Base-by-base conservation (phyloP, 1,140 invertebrate genomes). In the Steinernema feltiae region DNA sequence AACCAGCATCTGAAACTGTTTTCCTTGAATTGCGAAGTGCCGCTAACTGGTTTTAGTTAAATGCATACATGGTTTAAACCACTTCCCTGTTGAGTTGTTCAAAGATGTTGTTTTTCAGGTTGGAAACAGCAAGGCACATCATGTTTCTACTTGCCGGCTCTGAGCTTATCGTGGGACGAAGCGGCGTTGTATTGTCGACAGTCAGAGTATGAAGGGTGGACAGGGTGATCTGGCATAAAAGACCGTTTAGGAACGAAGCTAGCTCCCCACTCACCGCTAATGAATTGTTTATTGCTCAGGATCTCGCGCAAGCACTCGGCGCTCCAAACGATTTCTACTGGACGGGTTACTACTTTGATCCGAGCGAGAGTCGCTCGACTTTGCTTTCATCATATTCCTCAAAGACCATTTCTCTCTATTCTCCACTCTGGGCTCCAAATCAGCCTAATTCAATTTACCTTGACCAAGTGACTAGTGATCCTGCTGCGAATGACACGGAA, bases 341-440 rank as follows among this genome's bases (percentile, higher is more conserved):
- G 53, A 63, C 53, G 53, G 53, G 53, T 63, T 63, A 63, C 53
- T 63, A 63, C 53, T 63, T 63, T 27, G 53, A 63, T 63, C 53
- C 53, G 24, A 63, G 53, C 24, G 53, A 63, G 24, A 63, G 53
- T 27, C 53, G 24, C 12, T 63, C 53, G 53, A 27, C 3, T 63
- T 21, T 63, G 2, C 24, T 63, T 21, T 63, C 53, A 15, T 63
- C 24, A 3, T 63, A 63, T 21, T 63, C 53, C 12, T 63, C 53
- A 7, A 12, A 63, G 24, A 63, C 12, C 3, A 63, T 63, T 21
- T 63, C 53, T 21, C 24, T 63, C 12, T 63, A 63, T 27, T 63
- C 53, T 7, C 53, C 53, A 3, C 24, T 63, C 3, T 63, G 53
- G 53, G 53, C 53, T 3, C 15, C 53, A 27, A 63, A 63, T 27